Conservation (phyloP, 2,113 vertebrate species). For the Rhea pennata region DNA sequence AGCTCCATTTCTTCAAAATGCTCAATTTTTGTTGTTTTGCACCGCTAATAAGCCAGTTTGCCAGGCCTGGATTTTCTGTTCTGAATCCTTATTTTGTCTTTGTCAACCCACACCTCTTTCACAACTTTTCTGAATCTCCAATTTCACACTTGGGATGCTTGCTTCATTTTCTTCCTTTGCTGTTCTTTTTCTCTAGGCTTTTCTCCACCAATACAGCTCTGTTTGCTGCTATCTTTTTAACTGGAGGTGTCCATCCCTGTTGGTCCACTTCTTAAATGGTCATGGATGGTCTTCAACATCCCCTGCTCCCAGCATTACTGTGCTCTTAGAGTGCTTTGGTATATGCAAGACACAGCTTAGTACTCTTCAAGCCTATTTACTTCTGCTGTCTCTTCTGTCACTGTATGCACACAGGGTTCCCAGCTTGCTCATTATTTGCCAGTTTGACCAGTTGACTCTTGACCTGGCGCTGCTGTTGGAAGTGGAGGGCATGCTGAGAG, state of each 20-base stretch:
- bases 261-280: not conserved
- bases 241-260: accelerated
- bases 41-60: not conserved
- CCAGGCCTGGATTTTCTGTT: not conserved
- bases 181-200: accelerated
- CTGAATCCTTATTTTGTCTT: not conserved
- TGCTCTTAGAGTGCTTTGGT: not conserved
- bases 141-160: not conserved
- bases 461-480: not conserved
- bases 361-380: not conserved
- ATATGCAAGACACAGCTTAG: not conserved
- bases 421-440: not conserved
- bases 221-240: not conserved
- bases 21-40: not conserved
- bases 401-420: not conserved
- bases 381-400: not conserved
- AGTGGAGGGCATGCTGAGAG: not conserved
- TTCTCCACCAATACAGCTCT: not conserved
- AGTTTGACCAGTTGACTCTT: not conserved
- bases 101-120: not conserved
- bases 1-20: not conserved
- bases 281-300: not conserved
- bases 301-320: not conserved
- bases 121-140: not conserved
- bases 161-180: not conserved